phyloP scores from a whole-genome alignment of 2,797 vertebrate species.

The Synanceia verrucosa region DNA sequence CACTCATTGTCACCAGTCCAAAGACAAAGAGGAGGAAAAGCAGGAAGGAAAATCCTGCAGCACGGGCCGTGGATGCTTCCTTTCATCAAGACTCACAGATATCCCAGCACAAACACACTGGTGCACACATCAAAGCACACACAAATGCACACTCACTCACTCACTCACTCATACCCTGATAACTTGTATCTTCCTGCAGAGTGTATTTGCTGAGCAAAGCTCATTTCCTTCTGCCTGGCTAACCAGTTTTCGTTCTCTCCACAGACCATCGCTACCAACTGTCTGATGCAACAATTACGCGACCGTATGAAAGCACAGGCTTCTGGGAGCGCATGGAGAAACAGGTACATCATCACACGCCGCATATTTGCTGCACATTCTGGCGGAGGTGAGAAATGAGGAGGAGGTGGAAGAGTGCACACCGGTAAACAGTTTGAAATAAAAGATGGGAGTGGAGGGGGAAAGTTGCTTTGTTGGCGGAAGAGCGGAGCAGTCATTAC shows the following conservation, averaged over 20 bases:
- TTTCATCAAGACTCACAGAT: constrained; percentile 85
- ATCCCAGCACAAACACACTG: constrained; percentile 22
- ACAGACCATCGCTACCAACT: constrained; percentile 42
- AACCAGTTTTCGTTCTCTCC: constrained; percentile 45
- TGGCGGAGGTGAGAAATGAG: constrained; percentile 85
- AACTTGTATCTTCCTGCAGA: constrained; percentile 52
- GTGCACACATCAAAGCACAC: constrained; percentile 37
- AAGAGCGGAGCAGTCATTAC: constrained; percentile 73
- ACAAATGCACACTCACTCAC: constrained; percentile 14
- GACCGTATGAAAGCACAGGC: constrained; percentile 24
- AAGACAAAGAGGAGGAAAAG: constrained; percentile 79
- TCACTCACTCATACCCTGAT: constrained; percentile 37
- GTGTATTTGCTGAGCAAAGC: constrained; percentile 74
- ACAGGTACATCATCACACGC: constrained; percentile 48
- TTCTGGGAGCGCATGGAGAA: constrained; percentile 32
- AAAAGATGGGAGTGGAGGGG: constrained; percentile 67
- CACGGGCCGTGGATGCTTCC: constrained; percentile 89
- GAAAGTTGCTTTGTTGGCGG: constrained; percentile 82
- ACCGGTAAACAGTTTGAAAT: constrained; percentile 74
- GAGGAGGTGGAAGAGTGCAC: constrained; percentile 66
- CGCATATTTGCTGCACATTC: constrained; percentile 45
- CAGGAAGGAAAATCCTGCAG: constrained; percentile 63
- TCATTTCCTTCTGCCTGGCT: constrained; percentile 53
- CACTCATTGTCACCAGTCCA: constrained; percentile 87
- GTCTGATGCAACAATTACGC: constrained; percentile 68